Conservation (phyloP, 2,888 invertebrate species). For the Parthenolecanium corni region DNA sequence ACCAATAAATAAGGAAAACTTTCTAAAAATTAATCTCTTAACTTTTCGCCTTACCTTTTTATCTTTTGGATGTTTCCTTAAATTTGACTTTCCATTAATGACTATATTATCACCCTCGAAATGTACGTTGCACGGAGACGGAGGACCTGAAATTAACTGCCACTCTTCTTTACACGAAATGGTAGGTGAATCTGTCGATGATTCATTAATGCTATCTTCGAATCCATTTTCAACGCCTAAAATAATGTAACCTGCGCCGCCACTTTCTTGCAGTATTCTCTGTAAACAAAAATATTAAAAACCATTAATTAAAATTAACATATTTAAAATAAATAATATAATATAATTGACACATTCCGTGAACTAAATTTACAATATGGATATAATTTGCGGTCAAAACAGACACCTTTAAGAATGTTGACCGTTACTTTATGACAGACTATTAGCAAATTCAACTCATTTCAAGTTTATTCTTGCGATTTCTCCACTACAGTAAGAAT, state of each 20-base stretch:
- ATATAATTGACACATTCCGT: no score
- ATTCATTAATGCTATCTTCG: slow-evolving; percentile 42
- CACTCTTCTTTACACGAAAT: slow-evolving; percentile 21
- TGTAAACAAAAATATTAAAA: neutral
- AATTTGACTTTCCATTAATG: slow-evolving; percentile 78
- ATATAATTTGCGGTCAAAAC: no score
- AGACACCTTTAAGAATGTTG: no score
- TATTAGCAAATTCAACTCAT: no score
- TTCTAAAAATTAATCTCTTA: no score
- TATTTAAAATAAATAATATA: no score
- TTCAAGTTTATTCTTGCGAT: no score
- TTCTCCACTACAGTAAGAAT: no score
- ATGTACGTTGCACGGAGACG: slow-evolving; percentile 68
- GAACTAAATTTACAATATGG: no score
- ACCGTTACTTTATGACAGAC: no score
- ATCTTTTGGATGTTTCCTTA: slow-evolving; percentile 49
- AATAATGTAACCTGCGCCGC: slow-evolving; percentile 21
- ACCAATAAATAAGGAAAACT: no score
- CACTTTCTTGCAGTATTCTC: slow-evolving; percentile 24
- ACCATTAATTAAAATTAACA: no score
- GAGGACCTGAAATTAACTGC: slow-evolving; percentile 44
- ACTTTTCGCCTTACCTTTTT: slow-evolving; percentile 53
- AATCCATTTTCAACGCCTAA: slow-evolving; percentile 12
- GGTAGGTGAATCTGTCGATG: slow-evolving; percentile 49
- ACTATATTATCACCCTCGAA: slow-evolving; percentile 81